phyloP scores from a whole-genome alignment of 2,113 vertebrate genomes.

The Vulpes lagopus region DNA sequence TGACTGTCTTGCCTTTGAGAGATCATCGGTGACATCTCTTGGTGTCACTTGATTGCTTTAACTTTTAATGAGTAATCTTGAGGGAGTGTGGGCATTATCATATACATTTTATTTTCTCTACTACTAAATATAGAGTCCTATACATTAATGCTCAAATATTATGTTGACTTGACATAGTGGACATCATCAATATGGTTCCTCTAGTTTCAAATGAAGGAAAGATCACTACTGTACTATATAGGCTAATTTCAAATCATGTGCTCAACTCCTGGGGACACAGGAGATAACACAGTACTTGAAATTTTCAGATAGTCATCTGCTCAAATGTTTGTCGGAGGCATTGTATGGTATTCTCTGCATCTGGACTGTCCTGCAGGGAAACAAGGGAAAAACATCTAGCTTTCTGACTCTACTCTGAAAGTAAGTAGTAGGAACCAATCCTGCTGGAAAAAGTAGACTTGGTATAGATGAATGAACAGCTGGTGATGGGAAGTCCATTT shows the following conservation, averaged over 20 bases:
- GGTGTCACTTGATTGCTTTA: constrained; percentile 16
- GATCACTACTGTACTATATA: neutral
- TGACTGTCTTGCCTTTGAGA: neutral
- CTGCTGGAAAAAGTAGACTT: neutral
- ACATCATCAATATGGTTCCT: neutral
- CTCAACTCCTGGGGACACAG: neutral
- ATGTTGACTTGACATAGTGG: neutral
- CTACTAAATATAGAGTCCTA: neutral
- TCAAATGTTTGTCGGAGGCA: neutral
- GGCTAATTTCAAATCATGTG: neutral
- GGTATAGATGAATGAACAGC: neutral
- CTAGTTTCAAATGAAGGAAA: constrained; percentile 8
- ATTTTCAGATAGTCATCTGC: neutral
- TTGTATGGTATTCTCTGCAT: neutral
- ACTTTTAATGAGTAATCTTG: constrained; percentile 5
- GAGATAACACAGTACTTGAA: neutral
- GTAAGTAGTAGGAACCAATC: neutral
- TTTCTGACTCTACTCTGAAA: neutral
- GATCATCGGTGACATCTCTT: neutral
- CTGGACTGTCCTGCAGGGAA: neutral
- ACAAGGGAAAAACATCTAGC: neutral
- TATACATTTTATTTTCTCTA: neutral
- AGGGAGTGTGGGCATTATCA: neutral
- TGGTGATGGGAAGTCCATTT: neutral
- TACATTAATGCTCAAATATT: neutral